Conservation (phyloP, 2,113 vertebrate species). For the Tauraco erythrolophus region DNA sequence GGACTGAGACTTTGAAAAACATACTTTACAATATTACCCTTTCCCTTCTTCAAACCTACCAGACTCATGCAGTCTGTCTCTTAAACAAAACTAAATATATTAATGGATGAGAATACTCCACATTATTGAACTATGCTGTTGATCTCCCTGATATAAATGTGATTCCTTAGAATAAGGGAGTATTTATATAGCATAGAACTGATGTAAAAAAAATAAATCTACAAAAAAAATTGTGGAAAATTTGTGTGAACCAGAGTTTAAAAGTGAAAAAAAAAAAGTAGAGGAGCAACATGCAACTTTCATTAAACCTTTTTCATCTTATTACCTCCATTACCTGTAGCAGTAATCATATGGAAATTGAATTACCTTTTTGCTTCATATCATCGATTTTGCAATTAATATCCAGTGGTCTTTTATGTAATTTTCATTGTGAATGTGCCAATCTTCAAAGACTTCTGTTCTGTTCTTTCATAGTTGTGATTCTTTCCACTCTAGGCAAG, state of each 20-base stretch:
- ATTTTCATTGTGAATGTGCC: neutral
- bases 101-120: neutral
- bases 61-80: neutral
- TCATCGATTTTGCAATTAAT: neutral
- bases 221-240: neutral
- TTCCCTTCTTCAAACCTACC: neutral
- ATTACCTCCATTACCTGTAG: neutral
- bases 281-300: neutral
- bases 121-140: neutral
- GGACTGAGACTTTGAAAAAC: neutral
- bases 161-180: neutral
- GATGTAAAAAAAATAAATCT: neutral
- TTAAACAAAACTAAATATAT: neutral
- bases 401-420: neutral
- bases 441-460: neutral
- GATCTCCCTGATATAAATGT: neutral
- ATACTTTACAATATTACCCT: neutral
- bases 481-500: neutral
- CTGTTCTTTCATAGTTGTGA: neutral
- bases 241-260: neutral
- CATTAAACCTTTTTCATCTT: neutral
- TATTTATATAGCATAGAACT: neutral
- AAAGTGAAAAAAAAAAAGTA: neutral
- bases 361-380: neutral
- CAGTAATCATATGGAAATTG: neutral